A percentile compares a stretch with the other conserved stretches of the same genome.
phyloP scores from a whole-genome alignment of 2,888 invertebrate species.

The Machimus atricapillus region DNA sequence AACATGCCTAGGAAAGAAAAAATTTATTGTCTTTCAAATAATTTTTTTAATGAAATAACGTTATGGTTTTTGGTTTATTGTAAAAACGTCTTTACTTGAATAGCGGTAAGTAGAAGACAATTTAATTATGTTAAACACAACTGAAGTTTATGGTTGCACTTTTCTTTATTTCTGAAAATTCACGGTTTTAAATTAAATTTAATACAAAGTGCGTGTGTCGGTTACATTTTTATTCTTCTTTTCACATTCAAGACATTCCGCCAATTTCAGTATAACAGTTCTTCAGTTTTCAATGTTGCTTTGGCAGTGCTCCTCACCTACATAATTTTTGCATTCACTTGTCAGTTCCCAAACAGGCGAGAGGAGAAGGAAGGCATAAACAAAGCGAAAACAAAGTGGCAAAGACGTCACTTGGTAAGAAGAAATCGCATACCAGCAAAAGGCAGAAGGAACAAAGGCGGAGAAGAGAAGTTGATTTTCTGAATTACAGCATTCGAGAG shows the following conservation, averaged over 20 bases:
- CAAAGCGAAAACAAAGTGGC: conserved; percentile 10
- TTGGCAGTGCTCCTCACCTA: not conserved
- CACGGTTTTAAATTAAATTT: too few relatives aligned
- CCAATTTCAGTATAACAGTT: not conserved
- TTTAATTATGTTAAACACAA: too few relatives aligned
- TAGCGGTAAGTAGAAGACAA: too few relatives aligned
- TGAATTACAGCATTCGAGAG: not conserved
- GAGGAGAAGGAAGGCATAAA: conserved; percentile 1
- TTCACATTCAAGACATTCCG: not conserved
- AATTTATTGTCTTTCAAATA: too few relatives aligned
- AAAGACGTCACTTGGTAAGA: conserved; percentile 13
- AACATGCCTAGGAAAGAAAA: too few relatives aligned
- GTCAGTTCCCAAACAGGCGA: not conserved
- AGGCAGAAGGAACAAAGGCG: not conserved
- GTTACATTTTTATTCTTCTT: not conserved
- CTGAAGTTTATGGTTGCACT: too few relatives aligned
- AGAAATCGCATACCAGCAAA: conserved; percentile 14
- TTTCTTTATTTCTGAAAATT: too few relatives aligned
- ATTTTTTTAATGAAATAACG: too few relatives aligned
- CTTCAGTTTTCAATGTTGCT: not conserved
- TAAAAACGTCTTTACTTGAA: too few relatives aligned
- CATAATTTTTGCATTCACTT: not conserved
- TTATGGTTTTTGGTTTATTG: too few relatives aligned
- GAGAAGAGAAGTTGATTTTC: not conserved
- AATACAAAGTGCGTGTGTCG: not conserved